A percentile compares a stretch with the other conserved stretches of the same genome.
These are phyloP conservation scores for Calephelis virginiensis DNA, from an alignment of 1,140 invertebrate species.

Conservation along the genomic window DNA sequence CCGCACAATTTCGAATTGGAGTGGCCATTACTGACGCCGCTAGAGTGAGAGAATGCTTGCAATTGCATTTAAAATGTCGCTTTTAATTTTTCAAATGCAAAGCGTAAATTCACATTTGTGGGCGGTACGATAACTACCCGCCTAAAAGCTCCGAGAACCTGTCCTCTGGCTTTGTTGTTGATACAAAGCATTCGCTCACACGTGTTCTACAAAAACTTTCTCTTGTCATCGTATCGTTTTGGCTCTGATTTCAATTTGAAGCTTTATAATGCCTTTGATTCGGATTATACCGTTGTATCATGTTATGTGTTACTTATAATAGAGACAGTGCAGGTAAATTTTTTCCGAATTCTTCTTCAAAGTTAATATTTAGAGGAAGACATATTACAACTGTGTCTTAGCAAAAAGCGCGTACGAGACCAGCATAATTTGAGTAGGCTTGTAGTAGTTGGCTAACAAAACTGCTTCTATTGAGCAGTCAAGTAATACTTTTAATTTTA, in stretches of 20 bases:
- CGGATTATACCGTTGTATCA: neutral
- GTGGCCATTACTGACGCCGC: slow-evolving; percentile 66
- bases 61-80: slow-evolving; percentile 71
- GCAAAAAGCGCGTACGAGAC: too few species aligned
- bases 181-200: slow-evolving; percentile 6
- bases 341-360: too few species aligned
- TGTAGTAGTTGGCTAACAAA: too few species aligned
- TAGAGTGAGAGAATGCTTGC: slow-evolving; percentile 56
- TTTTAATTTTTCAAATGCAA: slow-evolving; percentile 40
- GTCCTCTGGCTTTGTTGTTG: slow-evolving; percentile 57
- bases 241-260: too few species aligned
- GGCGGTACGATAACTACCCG: slow-evolving; percentile 53
- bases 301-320: too few species aligned
- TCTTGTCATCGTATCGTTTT: slow-evolving; percentile 22
- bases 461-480: too few species aligned
- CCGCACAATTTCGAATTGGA: slow-evolving; percentile 60
- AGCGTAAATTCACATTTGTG: slow-evolving; percentile 8
- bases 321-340: too few species aligned
- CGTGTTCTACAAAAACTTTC: slow-evolving; percentile 34
- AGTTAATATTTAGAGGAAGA: too few species aligned
- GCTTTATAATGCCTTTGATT: too few species aligned
- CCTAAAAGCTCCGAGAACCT: slow-evolving; percentile 59
- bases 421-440: too few species aligned
- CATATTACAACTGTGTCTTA: too few species aligned
- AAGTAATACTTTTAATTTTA: too few species aligned